Base-by-base conservation (phyloP, 2,797 vertebrate genomes). In the Lithobates pipiens region DNA sequence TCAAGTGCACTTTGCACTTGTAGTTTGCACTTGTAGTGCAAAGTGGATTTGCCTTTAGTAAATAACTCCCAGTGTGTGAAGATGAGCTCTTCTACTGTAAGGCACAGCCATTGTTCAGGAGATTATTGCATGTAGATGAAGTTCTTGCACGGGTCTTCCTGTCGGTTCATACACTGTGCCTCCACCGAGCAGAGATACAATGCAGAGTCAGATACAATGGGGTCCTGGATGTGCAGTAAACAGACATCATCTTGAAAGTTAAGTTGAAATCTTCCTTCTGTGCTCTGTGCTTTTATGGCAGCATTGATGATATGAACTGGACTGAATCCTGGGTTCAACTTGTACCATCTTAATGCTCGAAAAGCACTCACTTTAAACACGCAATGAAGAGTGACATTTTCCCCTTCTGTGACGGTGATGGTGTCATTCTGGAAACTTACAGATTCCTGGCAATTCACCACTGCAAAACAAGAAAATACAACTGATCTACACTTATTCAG, bases 81-180 rank as follows among this genome's bases (percentile, higher is more conserved):
- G 34, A 5, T 36, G 34, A 36, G 34, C 34, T 36, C 3, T 5
- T 36, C 34, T 36, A 5, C 32, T 3, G 29, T 29, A 2, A 29
- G 29, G 29, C 3, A 3, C 0, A 36, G 29, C 29, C 34, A 36
- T 36, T 0, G 42, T 0, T 44, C 29, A 29, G n/a, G n/a, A n/a
- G 46, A 1, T 16, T 3, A 0, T 4, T 50, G 46, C 18, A 57
- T 0, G 67, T 7, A 69, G 67, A 73, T 46, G 44, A 10, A 77
- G 88, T 91, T 91, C 89, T 2, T 13, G 91, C 23, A 34, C 11
- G 1, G 85, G 75, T 16, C 42, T 73, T 89, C 88, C 87, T 80
- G 85, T 90, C 63, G 42, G 36, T 68, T 0, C 7, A 0, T 32
- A 42, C 77, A 46, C 84, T 2, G 90, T 91, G 91, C 82, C 54